Evolutionary conservation across 2,797 vertebrate genomes (phyloP).

Genomic region (Champsocephalus gunnari): DNA sequence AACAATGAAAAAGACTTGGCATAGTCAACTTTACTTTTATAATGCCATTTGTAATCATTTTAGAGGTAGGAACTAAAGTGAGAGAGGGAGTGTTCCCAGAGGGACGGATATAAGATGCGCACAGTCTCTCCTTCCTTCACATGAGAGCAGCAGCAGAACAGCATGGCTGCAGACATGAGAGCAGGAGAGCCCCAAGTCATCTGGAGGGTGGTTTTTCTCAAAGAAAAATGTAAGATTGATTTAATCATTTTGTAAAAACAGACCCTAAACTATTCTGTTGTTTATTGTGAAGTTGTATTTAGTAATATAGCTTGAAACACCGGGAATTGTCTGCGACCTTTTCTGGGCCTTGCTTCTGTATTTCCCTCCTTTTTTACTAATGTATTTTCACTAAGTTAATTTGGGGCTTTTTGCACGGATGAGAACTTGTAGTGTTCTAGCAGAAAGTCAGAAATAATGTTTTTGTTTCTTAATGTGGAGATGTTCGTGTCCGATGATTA

Average conservation of each 20-base stretch:
- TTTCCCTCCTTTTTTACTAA: background rate
- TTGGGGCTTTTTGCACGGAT: background rate
- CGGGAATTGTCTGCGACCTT: background rate
- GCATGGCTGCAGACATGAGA: slow-evolving; percentile 48
- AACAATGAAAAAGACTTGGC: background rate
- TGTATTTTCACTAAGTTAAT: background rate
- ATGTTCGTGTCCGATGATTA: slow-evolving; percentile 88
- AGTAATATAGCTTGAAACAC: background rate
- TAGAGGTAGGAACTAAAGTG: slow-evolving; percentile 67
- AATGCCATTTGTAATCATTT: background rate
- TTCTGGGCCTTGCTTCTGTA: background rate
- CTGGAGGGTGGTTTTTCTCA: slow-evolving; percentile 11
- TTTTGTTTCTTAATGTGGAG: background rate
- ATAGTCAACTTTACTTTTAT: background rate
- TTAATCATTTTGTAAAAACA: background rate
- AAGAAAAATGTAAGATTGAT: slow-evolving; percentile 45
- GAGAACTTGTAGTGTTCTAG: background rate
- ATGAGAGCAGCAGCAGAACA: slow-evolving; percentile 35
- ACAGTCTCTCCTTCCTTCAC: slow-evolving; percentile 31
- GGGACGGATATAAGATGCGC: slow-evolving; percentile 42
- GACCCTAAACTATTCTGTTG: background rate
- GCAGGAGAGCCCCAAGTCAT: background rate
- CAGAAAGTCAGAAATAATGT: background rate
- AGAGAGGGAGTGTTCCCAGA: slow-evolving; percentile 38
- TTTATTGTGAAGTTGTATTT: background rate